Base-by-base conservation (phyloP, 1,140 invertebrate species). In the Bicyclus anynana region DNA sequence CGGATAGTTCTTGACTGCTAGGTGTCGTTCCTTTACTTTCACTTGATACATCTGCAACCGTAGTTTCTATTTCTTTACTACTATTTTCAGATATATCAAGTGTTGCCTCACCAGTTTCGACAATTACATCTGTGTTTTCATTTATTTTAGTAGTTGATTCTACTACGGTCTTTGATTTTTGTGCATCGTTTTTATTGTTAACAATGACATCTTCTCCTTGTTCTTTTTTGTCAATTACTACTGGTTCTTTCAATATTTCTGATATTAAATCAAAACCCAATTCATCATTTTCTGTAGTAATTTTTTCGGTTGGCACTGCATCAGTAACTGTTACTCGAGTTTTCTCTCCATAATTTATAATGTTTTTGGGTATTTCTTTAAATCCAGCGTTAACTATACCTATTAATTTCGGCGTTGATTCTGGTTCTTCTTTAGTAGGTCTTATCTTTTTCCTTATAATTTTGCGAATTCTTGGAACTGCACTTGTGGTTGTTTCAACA, bases 361-460 rank as follows among this genome's bases (percentile, higher is more conserved):
- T 48, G 38, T 74, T 68, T 14, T 63, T 69, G 18, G 68, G 72
- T 51, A 56, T 40, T 23, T 72, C 59, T 61, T 65, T 74, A 27
- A 69, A 62, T 16, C 60, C 63, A 13, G 51, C 53, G 33, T 78
- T 72, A 0, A 77, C 29, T 10, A 71, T 65, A 38, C 51, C 59
- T 20, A 77, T 44, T 27, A 67, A 60, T 61, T 76, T 74, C n/a
- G 71, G 55, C 10, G 66, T 61, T 33, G 71, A 65, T 66, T 69
- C 60, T 38, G 58, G 53, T 20, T 83, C 74, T 53, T 74, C 69
- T 42, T 83, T 75, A 33, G 52, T 33, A 16, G 87, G 81, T 66
- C 66, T 88, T 14, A 91, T 59, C 76, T 90, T 91, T 50, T 87
- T 89, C n/a, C 90, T 79, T 57, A 91, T 86, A 44, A 91, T 81